Evolutionary conservation across 1,140 invertebrate species (phyloP).

Genomic region (Colletes latitarsis): DNA sequence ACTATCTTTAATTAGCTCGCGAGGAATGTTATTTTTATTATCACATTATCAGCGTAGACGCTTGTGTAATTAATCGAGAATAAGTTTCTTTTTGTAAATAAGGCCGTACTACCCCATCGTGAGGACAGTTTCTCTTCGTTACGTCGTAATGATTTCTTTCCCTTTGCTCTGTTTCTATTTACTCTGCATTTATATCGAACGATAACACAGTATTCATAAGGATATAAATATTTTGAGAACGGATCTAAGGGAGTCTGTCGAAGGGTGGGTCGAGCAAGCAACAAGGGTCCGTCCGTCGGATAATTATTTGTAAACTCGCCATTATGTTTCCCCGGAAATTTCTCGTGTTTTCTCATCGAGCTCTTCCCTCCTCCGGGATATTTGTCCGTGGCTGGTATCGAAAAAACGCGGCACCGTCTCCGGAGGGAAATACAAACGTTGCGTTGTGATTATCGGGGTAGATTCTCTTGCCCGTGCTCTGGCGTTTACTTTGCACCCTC

Average conservation of each 20-base stretch:
- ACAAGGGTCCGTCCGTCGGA: neutral
- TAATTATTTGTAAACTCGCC: slow-evolving; percentile 45
- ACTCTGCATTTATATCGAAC: neutral
- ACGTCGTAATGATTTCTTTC: neutral
- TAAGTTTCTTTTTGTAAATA: too few species aligned
- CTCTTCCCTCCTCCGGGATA: neutral
- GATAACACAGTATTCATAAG: neutral
- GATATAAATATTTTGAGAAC: neutral
- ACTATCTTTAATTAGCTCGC: too few species aligned
- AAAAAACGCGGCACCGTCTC: neutral
- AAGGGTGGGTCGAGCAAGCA: neutral
- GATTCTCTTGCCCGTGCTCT: neutral
- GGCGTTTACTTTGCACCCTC: slow-evolving; percentile 37
- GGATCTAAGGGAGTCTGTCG: neutral
- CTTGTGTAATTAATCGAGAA: too few species aligned
- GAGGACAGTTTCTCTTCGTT: too few species aligned
- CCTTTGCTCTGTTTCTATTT: neutral
- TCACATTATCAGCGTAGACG: too few species aligned
- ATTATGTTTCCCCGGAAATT: slow-evolving; percentile 12
- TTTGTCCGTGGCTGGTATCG: neutral
- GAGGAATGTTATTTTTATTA: too few species aligned
- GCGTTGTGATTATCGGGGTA: slow-evolving; percentile 17
- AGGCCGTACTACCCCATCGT: too few species aligned
- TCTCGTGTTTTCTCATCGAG: slow-evolving; percentile 11
- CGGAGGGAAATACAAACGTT: slow-evolving; percentile 27